Evolutionary conservation across 2,797 vertebrate species (phyloP).

Genomic region (Callimico goeldii): DNA sequence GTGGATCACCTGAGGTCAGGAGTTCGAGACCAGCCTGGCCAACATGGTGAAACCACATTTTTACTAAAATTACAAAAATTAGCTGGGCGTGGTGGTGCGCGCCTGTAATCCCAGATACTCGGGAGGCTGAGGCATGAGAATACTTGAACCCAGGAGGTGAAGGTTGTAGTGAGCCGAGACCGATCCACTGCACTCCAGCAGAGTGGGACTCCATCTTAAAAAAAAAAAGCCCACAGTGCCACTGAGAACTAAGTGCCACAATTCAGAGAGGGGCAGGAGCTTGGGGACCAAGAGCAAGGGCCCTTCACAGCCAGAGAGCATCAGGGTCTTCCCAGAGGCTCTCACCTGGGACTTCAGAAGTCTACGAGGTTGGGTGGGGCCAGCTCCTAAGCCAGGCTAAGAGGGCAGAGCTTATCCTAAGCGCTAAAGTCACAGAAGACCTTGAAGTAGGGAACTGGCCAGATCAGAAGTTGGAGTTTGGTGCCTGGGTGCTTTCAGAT

Average conservation of each 20-base stretch:
- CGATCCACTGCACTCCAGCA: no score
- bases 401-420: not conserved
- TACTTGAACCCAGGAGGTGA: no score
- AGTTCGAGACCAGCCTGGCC: no score
- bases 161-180: no score
- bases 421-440: not conserved
- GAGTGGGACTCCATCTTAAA: no score
- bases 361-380: not conserved
- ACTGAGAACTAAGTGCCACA: not conserved
- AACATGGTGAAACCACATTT: no score
- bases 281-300: not conserved
- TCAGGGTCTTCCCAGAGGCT: not conserved
- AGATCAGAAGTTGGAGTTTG: rapidly evolving
- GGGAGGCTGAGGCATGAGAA: no score
- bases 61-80: no score
- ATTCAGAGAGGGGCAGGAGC: not conserved
- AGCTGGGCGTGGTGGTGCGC: no score
- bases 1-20: no score
- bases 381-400: not conserved
- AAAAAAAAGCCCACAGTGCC: not conserved
- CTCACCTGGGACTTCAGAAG: rapidly evolving
- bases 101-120: no score
- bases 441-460: not conserved
- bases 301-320: not conserved
- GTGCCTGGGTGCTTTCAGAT: not conserved